A percentile compares a stretch with the other conserved stretches of the same genome.
Conservation (phyloP, 2,113 vertebrate genomes). For the Cervus canadensis region DNA sequence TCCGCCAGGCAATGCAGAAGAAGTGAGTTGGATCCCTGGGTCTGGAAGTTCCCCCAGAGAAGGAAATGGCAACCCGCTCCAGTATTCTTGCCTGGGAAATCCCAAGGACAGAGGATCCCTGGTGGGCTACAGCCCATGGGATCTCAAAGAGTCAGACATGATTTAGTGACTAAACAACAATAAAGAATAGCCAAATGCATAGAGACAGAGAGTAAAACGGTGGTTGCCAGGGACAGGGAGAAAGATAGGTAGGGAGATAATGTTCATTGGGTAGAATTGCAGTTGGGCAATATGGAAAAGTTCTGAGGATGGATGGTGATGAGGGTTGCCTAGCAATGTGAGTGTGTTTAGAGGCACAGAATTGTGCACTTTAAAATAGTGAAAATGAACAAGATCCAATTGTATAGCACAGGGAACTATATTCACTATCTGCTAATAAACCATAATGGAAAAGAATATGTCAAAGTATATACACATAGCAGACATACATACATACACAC, state of each 20-base stretch:
- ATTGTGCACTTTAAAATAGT: background rate
- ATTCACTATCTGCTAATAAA: background rate
- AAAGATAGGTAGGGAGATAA: background rate
- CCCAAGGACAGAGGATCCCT: background rate
- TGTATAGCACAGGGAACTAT: background rate
- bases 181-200: background rate
- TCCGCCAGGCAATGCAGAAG: background rate
- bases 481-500: background rate
- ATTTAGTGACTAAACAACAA: background rate
- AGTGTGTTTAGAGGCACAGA: background rate
- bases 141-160: background rate
- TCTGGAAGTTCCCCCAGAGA: background rate
- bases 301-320: background rate
- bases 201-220: background rate
- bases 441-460: background rate
- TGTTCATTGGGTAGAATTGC: background rate
- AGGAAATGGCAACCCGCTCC: background rate
- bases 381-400: background rate
- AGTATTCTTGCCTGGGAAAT: background rate
- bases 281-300: background rate
- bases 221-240: background rate
- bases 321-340: background rate
- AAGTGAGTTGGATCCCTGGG: background rate
- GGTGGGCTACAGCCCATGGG: background rate
- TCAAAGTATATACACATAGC: background rate